Base-by-base conservation (phyloP, 2,113 vertebrate genomes). In the Aviceda subcristata region DNA sequence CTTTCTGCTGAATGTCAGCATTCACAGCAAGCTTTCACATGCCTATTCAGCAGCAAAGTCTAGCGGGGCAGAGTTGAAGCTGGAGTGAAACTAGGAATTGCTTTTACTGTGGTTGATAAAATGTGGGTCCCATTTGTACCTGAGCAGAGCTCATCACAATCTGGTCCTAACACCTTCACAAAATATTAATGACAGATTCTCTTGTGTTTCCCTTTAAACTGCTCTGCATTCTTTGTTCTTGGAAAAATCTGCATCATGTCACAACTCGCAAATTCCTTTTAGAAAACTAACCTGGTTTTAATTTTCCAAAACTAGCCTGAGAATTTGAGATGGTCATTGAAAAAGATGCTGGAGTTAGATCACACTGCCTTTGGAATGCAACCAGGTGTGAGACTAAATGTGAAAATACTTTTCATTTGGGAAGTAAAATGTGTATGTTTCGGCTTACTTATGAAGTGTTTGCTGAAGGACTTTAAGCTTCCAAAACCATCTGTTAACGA, bases 201-300 rank as follows among this genome's bases (percentile, higher is more conserved):
- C 14, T 66, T 0, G 0, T 5, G 26, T 43, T 97, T 94, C 27
- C 41, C 48, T 92, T 95, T 78, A 88, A 95, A 85, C 56, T 86
- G 81, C 23, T 83, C 32, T 93, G 38, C 15, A n/a, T 86, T 97
- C 91, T 95, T 95, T 97, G 50, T 97, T 97, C 88, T 92, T 90
- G 72, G 73, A 63, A 46, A 85, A 88, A 63, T 71, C 38, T 93
- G 75, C 56, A 79, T 85, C 7, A 1, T 75, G 53, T 92, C 51
- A 72, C 26, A 90, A 41, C 34, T 94, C 3, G 3, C 3, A 89
- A 48, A n/a, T 94, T 84, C 41, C 22, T 87, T 85, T 90, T 80
- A 32, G 76, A 74, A 93, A 91, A 62, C 56, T 83, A 69, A 83
- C 24, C 43, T 91, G 74, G 48, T 27, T 85, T 93, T 88, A 92